phyloP scores from a whole-genome alignment of 1,140 invertebrate genomes.

The Carposina sasakii region DNA sequence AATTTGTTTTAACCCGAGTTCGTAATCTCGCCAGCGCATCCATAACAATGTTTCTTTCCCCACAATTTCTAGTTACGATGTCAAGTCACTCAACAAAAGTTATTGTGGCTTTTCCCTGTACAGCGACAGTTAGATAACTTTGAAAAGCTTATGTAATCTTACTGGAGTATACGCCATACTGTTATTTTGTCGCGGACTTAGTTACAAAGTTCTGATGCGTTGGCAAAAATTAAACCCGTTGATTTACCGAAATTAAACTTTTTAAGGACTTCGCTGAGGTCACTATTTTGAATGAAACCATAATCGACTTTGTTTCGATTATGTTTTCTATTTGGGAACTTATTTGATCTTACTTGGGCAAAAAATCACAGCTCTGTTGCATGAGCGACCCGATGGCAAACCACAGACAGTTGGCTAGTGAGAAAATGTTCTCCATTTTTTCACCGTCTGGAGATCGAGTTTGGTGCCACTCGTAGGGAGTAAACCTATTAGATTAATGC shows the following conservation, averaged over 20 bases:
- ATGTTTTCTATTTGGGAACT: constrained; percentile 17
- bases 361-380: constrained; percentile 93
- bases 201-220: too few relatives aligned
- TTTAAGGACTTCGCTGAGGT: constrained; percentile 57
- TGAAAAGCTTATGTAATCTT: too few relatives aligned
- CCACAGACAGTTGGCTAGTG: constrained; percentile 94
- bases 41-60: not conserved
- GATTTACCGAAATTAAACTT: constrained; percentile 4
- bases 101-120: too few relatives aligned
- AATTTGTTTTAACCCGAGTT: constrained; percentile 10
- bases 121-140: too few relatives aligned
- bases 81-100: not conserved
- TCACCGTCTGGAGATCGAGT: constrained; percentile 89
- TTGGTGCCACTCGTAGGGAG: constrained; percentile 94
- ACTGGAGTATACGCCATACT: too few relatives aligned
- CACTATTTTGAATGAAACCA: constrained; percentile 37
- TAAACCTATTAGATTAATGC: constrained; percentile 78
- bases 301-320: constrained; percentile 27
- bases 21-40: not conserved
- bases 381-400: constrained; percentile 95
- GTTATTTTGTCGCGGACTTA: too few relatives aligned
- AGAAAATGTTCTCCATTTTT: constrained; percentile 93
- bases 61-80: not conserved
- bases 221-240: not conserved
- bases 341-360: constrained; percentile 85